Base-by-base conservation (phyloP, 2,888 invertebrate species). In the Cactoblastis cactorum region DNA sequence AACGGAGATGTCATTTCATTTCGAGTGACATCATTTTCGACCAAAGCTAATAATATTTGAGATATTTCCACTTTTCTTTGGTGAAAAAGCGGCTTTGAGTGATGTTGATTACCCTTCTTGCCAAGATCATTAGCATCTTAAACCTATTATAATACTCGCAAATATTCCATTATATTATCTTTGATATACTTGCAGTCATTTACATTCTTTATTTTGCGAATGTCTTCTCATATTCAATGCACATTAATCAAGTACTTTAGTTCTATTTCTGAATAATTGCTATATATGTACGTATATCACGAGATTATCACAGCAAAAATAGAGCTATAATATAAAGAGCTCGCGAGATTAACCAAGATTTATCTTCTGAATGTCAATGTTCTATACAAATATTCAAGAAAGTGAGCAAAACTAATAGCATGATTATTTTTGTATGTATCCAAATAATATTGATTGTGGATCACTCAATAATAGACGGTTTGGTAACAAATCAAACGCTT, bases 51-150 rank as follows among this genome's bases (percentile, higher is more conserved):
- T 56, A 58, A 58, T 58, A 56, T 51, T 56, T 53, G 35, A 52
- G 58, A 56, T 59, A 56, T 57, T 59, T 55, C 49, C 41, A 33
- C 51, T 38, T 57, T 55, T 54, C 54, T 57, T 55, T 54, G 59
- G 53, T 54, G 54, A 53, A 56, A 56, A 57, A 59, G 53, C 43
- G 51, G 53, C 52, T 55, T 52, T 59, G 59, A 59, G 35, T 57
- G 57, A 59, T 59, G 59, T 55, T 59, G 57, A 59, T 59, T 57
- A 51, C 56, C 55, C 50, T 51, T 53, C 48, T 52, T 52, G 52
- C 53, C 55, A 53, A 49, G 48, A 46, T 54, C 55, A 56, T 57
- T 55, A 55, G 55, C 59, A 59, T 59, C 55, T 52, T 51, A 53
- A 52, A 54, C 51, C 50, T 53, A 56, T 58, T 56, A 52, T 53